Evolutionary conservation across 2,888 invertebrate species (phyloP), one percentile per base, ranked within the genome.

Genomic region (Abrostola triplasia): DNA sequence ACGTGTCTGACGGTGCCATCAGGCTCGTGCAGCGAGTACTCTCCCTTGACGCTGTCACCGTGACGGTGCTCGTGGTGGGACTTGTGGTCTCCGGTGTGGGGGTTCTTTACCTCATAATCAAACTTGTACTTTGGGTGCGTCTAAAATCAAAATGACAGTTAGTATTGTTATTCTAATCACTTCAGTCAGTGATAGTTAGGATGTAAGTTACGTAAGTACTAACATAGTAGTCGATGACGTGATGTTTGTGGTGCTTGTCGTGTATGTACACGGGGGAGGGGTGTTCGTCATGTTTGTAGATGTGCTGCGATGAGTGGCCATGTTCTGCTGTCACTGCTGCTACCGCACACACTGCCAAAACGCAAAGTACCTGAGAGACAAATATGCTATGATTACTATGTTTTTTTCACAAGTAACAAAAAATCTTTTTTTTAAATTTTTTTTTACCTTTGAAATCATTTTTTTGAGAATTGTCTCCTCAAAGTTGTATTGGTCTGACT

Each of bases 1-100:
- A 89, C 86, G 37, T 86, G 76, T 50, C 89, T 84, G 74, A 92
- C 81, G 75, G 94, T 92, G 64, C 95, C 95, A 50, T 93, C 95
- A 48, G 95, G 93, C 77, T 95, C 92, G 70, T 95, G 93, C 58
- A 95, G 86, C 11, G 90, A 91, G 85, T 96, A 96, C 79, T 93
- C 80, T 11, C 96, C 96, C 80, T 95, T 93, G 57, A 96, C 96
- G 53, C 89, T 92, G 80, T 96, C 94, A 53, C 96, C 96, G 83
- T 95, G 92, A 60, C 92, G 90, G 77, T 90, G 89, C 84, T 95
- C 95, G 49, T 90, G 86, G 79, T 93, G 93, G 56, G 82, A 80
- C 83, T 94, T 93, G 81, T 87, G 83, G 84, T 95, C 95, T 38
- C 92, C 92, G 50, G 95, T 95, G 81, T 93, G 92, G 9, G 88